Evolutionary conservation across 2,888 invertebrate genomes (phyloP), one percentile per base, ranked within the genome.

Genomic region (Melinaea marsaeus): DNA sequence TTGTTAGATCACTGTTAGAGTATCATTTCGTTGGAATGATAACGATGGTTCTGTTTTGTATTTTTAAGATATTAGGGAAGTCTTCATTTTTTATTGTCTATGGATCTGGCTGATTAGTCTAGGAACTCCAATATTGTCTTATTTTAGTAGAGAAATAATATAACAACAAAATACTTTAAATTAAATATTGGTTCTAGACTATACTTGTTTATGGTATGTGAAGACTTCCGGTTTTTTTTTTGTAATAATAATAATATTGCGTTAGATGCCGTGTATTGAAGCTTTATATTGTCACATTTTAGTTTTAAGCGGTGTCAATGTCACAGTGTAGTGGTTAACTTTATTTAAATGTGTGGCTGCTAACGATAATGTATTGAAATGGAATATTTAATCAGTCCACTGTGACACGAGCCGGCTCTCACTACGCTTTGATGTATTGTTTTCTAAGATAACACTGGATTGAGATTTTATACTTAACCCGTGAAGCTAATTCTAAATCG

Each of bases 271-370:
- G 61, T 67, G 42, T 61, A 63, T 59, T 51, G 54, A 61, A 65
- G 67, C 67, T 69, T 69, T 68, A 66, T 64, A 64, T 65, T 62
- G 57, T 61, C 62, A 65, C 60, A 58, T 62, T 69, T 65, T 69
- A 48, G 55, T 65, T 63, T 65, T 62, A 55, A 13, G 13, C 48
- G 33, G 32, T 59, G 58, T 64, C 51, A 35, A 45, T 55, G 37
- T 46, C 42, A 58, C 64, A 60, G 48, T n/a, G 11, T 6, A 22
- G n/a, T 48, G 48, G 48, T 13, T 22, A 22, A 48, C 2, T 48
- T 2, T 48, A 22, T 48, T 6, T 2, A 22, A 2, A 6, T 37
- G 7, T 37, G 2, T 37, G 7, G 37, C 4, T 37, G 37, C 37
- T 6, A 37, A 37, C 37, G 37, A 7, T 7, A 37, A 6, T 7